These are phyloP conservation scores for Oryzias woworae DNA, from an alignment of 2,113 vertebrate genomes.

Conservation along the genomic window DNA sequence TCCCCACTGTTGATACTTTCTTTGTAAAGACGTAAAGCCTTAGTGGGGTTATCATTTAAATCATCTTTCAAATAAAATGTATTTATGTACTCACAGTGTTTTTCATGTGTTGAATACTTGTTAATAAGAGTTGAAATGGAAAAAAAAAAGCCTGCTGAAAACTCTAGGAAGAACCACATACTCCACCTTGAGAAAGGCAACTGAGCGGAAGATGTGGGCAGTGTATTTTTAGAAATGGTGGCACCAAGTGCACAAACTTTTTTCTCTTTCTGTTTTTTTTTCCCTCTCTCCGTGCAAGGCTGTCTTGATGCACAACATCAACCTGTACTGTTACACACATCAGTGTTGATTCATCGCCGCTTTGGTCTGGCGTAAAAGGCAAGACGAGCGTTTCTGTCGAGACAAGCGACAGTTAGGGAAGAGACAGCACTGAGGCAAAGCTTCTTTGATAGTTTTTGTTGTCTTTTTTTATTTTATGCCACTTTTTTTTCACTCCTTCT, in stretches of 20 bases:
- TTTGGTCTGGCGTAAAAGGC: slow-evolving; percentile 67
- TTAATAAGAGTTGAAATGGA: slow-evolving; percentile 46
- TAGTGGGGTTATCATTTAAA: slow-evolving; percentile 12
- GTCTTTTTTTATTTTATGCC: slow-evolving; percentile 17
- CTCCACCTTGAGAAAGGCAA: slow-evolving; percentile 47
- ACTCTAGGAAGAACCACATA: slow-evolving; percentile 56
- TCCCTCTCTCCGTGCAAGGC: slow-evolving; percentile 41
- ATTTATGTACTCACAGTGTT: not conserved
- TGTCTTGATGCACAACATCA: slow-evolving; percentile 54
- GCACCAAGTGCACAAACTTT: slow-evolving; percentile 71
- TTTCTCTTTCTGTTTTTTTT: slow-evolving; percentile 28
- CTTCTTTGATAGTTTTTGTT: slow-evolving; percentile 65
- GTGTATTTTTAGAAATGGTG: slow-evolving; percentile 67
- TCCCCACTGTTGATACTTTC: too few species aligned
- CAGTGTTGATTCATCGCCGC: slow-evolving; percentile 56
- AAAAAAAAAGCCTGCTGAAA: slow-evolving; percentile 22
- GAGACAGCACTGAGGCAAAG: slow-evolving; percentile 50
- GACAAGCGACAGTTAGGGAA: slow-evolving; percentile 63
- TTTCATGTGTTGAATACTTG: slow-evolving; percentile 9
- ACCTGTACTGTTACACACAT: slow-evolving; percentile 59
- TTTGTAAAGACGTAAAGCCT: too few species aligned
- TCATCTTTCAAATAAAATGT: not conserved
- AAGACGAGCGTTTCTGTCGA: slow-evolving; percentile 55
- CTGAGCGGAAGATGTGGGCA: slow-evolving; percentile 62
- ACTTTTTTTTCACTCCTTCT: not conserved